A percentile compares a stretch with the other conserved stretches of the same genome.
Conservation (phyloP, 64 coral and sea anemone species). For the Actinia tenebrosa region DNA sequence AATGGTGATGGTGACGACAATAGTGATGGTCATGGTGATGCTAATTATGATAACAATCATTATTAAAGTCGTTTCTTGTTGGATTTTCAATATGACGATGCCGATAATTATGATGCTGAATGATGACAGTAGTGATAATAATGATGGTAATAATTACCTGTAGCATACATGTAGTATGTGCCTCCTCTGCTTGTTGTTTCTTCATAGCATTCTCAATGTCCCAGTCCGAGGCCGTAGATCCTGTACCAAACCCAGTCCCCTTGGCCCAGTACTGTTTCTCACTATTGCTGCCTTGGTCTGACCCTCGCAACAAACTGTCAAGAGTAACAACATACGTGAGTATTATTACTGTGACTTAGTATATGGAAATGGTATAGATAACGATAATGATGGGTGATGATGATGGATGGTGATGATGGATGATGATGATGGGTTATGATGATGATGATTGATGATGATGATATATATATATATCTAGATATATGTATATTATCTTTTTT, state of each 20-base stretch:
- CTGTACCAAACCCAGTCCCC: constrained; percentile 96
- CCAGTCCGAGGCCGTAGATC: constrained; percentile 94
- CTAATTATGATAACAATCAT: too few species aligned
- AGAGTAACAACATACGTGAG: neutral
- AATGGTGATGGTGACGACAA: too few species aligned
- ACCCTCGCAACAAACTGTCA: constrained; percentile 57
- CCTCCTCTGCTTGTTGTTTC: constrained; percentile 93
- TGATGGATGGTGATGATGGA: neutral
- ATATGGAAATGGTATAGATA: too few species aligned
- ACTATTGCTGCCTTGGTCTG: constrained; percentile 34
- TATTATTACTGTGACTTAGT: too few species aligned
- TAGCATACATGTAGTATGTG: constrained; percentile 87
- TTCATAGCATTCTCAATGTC: constrained; percentile 95
- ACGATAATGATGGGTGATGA: neutral
- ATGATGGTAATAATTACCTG: constrained; percentile 51
- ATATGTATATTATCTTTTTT: too few species aligned
- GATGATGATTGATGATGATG: too few species aligned
- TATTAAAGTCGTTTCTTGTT: too few species aligned
- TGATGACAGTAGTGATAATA: neutral
- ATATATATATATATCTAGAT: too few species aligned
- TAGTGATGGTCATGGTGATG: too few species aligned
- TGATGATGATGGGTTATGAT: too few species aligned
- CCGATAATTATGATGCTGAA: neutral
- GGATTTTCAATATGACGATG: too few species aligned
- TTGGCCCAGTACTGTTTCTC: constrained; percentile 99